Evolutionary conservation across 2,113 vertebrate genomes (phyloP).

Genomic region (Chauna torquata): DNA sequence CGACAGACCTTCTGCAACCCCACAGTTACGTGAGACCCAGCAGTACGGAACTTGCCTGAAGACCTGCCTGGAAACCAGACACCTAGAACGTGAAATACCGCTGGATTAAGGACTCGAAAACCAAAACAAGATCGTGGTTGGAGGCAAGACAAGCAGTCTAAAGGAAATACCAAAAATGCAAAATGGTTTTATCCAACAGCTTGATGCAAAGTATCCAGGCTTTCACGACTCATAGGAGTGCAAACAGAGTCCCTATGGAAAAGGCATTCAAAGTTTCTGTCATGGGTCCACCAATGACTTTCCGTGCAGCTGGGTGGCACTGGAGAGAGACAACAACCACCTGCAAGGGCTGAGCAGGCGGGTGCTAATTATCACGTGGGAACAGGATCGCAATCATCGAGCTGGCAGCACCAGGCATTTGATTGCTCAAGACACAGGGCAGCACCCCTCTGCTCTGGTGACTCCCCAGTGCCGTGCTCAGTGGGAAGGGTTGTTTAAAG

Average conservation of each 20-base stretch:
- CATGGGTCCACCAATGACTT: background rate
- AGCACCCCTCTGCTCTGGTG: background rate
- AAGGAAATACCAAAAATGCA: background rate
- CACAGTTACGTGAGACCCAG: background rate
- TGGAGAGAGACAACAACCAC: background rate
- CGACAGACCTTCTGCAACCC: background rate
- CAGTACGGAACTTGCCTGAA: constrained; percentile 31
- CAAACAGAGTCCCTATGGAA: background rate
- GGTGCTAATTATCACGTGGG: background rate
- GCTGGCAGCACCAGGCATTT: background rate
- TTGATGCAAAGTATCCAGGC: background rate
- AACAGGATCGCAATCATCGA: background rate
- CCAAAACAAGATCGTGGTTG: background rate
- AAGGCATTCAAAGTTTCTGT: background rate
- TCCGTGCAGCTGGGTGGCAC: background rate
- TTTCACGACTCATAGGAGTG: background rate
- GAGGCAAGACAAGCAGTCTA: background rate
- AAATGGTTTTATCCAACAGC: background rate
- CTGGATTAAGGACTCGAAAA: background rate
- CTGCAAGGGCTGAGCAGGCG: background rate
- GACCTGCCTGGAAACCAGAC: constrained; percentile 24
- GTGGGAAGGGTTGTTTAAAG: background rate
- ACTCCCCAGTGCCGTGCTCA: background rate
- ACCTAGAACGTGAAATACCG: background rate
- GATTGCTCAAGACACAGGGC: background rate